Conservation (phyloP, 2,888 invertebrate genomes). For the Agelastica alni region DNA sequence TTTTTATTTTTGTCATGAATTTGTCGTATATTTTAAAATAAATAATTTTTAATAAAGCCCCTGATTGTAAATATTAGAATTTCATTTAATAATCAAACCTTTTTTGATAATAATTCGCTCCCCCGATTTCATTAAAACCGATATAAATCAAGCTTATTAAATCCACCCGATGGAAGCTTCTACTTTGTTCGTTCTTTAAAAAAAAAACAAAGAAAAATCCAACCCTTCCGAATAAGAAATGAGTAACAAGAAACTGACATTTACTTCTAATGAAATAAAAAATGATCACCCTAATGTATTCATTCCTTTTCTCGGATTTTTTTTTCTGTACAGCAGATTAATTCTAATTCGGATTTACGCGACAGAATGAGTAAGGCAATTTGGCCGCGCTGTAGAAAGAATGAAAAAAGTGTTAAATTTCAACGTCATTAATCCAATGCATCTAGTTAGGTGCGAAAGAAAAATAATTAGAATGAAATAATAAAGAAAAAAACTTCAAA, state of each 20-base stretch:
- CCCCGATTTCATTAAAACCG: too few species aligned
- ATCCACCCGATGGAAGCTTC: too few species aligned
- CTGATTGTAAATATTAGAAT: too few species aligned
- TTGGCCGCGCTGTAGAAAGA: slow-evolving; percentile 17
- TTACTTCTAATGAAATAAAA: slow-evolving; percentile 35
- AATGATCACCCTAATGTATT: slow-evolving; percentile 38
- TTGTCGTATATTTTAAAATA: too few species aligned
- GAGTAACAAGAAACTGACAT: slow-evolving; percentile 27
- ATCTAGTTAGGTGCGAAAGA: slow-evolving; percentile 28
- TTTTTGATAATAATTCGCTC: too few species aligned
- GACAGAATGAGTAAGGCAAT: slow-evolving; percentile 23
- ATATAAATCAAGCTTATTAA: too few species aligned
- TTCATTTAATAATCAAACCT: too few species aligned
- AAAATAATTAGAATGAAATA: slow-evolving; percentile 25
- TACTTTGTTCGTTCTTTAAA: too few species aligned
- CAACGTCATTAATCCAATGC: slow-evolving; percentile 22
- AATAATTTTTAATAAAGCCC: too few species aligned
- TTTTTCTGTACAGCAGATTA: slow-evolving; percentile 24
- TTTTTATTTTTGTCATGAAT: too few species aligned
- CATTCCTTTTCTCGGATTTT: slow-evolving; percentile 25
- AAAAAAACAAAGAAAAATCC: slow-evolving; percentile 23
- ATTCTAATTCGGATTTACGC: slow-evolving; percentile 29
- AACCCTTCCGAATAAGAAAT: slow-evolving; percentile 32
- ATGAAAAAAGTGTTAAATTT: slow-evolving; percentile 29
- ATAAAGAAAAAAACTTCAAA: slow-evolving; percentile 27